Percentiles rank a stretch among this genome's conserved stretches.
phyloP scores from a whole-genome alignment of 2,888 invertebrate genomes.

The Trichogramma evanescens region DNA sequence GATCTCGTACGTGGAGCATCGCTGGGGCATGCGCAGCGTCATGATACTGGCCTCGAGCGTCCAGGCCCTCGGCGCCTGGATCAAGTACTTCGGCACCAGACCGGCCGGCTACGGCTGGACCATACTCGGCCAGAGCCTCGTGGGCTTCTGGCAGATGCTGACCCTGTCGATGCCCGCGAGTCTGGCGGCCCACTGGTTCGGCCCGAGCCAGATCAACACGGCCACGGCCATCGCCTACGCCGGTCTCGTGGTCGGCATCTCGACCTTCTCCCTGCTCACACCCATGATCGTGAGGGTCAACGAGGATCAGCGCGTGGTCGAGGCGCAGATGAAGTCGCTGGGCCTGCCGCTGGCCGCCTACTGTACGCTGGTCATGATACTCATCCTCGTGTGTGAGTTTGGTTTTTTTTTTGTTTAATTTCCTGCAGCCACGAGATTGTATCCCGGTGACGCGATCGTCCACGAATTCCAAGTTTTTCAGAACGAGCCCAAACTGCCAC shows the following conservation, averaged over 20 bases:
- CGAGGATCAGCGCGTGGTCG: constrained; percentile 19
- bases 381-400: constrained; percentile 23
- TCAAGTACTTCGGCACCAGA: constrained; percentile 21
- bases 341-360: constrained; percentile 29
- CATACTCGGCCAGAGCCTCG: constrained; percentile 22
- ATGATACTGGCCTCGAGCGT: constrained; percentile 21
- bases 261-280: constrained; percentile 17
- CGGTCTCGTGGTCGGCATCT: constrained; percentile 22
- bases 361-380: constrained; percentile 11
- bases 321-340: constrained; percentile 24
- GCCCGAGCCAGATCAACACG: constrained; percentile 20
- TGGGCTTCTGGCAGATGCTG: constrained; percentile 21
- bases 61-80: constrained; percentile 23
- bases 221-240: constrained; percentile 22
- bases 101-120: constrained; percentile 15
- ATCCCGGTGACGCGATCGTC: not conserved
- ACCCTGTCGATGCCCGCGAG: constrained; percentile 22
- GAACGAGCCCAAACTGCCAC: constrained; percentile 23
- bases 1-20: constrained; percentile 19
- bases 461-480: constrained; percentile 19
- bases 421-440: not conserved
- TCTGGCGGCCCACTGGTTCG: constrained; percentile 27
- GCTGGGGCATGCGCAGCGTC: constrained; percentile 20
- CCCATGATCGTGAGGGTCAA: constrained; percentile 24
- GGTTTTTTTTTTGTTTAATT: not conserved